Conservation (phyloP, 2,888 invertebrate species). For the Elmis aenea region DNA sequence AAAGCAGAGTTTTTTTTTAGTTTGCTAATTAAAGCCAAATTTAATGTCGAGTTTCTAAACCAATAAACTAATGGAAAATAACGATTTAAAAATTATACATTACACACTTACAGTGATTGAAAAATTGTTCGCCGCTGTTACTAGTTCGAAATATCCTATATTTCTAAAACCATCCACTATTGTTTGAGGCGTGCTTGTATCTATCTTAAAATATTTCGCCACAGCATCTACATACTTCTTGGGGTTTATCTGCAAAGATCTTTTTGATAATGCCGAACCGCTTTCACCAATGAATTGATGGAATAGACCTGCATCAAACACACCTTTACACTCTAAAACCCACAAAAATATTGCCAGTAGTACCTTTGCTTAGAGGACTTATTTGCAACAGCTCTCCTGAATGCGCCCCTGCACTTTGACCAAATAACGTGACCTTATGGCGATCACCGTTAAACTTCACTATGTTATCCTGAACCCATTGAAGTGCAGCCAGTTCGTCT, state of each 20-base stretch:
- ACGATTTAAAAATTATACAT: too few relatives aligned
- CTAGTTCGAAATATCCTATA: too few relatives aligned
- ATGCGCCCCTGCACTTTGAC: too few relatives aligned
- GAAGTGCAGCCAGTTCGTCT: not conserved
- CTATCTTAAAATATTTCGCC: not conserved
- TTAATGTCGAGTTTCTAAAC: too few relatives aligned
- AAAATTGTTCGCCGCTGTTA: too few relatives aligned
- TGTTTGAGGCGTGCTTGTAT: not conserved
- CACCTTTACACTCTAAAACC: too few relatives aligned
- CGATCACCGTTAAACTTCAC: not conserved
- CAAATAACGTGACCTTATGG: not conserved
- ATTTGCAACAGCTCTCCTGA: too few relatives aligned
- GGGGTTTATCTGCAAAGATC: not conserved
- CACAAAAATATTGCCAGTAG: too few relatives aligned
- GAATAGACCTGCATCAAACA: not conserved
- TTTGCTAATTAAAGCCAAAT: too few relatives aligned
- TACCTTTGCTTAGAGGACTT: not conserved
- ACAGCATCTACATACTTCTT: not conserved
- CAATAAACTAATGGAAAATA: too few relatives aligned
- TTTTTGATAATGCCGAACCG: not conserved
- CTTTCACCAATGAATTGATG: not conserved
- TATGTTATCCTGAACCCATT: not conserved
- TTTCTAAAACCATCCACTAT: not conserved
- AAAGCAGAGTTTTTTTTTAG: too few relatives aligned
- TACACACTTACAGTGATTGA: too few relatives aligned